Evolutionary conservation across 2,888 invertebrate species (phyloP), one percentile per base, ranked within the genome.

Genomic region (Drosophila multiciliata): DNA sequence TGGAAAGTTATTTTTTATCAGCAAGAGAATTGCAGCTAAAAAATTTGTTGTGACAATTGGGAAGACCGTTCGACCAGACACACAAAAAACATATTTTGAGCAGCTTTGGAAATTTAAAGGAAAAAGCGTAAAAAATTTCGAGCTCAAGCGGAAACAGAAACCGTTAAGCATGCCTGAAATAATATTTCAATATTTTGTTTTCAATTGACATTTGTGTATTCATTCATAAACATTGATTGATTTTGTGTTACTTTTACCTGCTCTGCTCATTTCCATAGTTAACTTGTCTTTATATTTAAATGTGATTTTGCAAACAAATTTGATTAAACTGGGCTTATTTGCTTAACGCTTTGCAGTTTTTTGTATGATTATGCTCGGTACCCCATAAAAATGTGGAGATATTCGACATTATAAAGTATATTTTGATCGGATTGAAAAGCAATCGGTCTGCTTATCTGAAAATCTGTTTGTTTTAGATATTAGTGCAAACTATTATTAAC

Each of bases 41-140:
- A 20, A 40, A 57, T 57, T 32, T 57, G 15, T 42, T 57, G 32
- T 32, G 42, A 42, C 40, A 57, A 42, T 32, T 32, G 29, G 5
- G n/a, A 20, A 20, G 29, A 6, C 40, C 20, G 20, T 42, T 42
- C 40, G 42, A 42, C 40, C 32, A 15, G 15, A 23, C 40, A 57
- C 32, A 57, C 38, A 23, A 57, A 40, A 50, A 29, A 52, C 20
- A 20, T 5, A 11, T 38, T 55, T 38, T 17, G 29, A 8, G 40
- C n/a, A 57, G 40, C 57, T 57, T 57, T 20, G 38, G 40, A 57
- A 42, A 57, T 42, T 40, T 40, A 40, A 57, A 57, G 55, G 55
- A 32, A 57, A 29, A 57, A 9, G 9, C 40, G 29, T 40, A 6
- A 15, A 57, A 42, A 2, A 20, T 32, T 57, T 57, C 11, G 20